Evolutionary conservation across 1,140 invertebrate genomes (phyloP).

Genomic region (Megalopta genalis): DNA sequence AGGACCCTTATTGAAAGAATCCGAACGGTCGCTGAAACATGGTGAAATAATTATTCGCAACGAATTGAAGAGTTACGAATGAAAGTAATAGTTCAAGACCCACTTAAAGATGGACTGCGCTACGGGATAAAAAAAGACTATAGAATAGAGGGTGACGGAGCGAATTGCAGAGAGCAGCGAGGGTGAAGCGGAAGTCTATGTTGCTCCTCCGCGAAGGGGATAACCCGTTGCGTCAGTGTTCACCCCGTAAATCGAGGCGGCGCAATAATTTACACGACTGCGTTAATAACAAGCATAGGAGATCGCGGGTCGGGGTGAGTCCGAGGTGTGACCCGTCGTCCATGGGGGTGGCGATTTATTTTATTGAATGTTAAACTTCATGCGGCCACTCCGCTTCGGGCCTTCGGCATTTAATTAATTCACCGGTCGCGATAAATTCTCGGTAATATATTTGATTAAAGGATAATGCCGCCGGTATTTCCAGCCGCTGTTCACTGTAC

Average conservation of each 20-base stretch:
- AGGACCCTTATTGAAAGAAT: too few species aligned
- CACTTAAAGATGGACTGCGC: too few species aligned
- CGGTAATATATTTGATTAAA: constrained; percentile 80
- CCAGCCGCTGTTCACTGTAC: constrained; percentile 24
- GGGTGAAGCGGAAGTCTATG: constrained; percentile 29
- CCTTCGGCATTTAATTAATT: constrained; percentile 81
- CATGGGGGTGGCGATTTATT: constrained; percentile 68
- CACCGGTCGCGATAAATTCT: constrained; percentile 79
- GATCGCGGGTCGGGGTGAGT: constrained; percentile 20
- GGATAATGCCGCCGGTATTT: constrained; percentile 78
- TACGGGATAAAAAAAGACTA: neutral
- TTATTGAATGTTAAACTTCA: constrained; percentile 78
- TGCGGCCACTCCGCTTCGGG: constrained; percentile 66
- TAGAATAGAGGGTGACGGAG: neutral
- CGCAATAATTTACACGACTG: constrained; percentile 46
- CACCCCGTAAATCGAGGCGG: constrained; percentile 38
- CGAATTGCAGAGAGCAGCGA: constrained; percentile 9
- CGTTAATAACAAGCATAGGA: constrained; percentile 45
- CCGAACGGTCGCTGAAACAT: too few species aligned
- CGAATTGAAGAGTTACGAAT: too few species aligned
- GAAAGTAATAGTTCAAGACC: too few species aligned
- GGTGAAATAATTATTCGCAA: too few species aligned
- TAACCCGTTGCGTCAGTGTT: constrained; percentile 23
- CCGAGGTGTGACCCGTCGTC: constrained; percentile 47
- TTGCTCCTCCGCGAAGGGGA: constrained; percentile 4